Evolutionary conservation across 2,113 vertebrate genomes (phyloP).

Genomic region (Stictonetta naevosa): DNA sequence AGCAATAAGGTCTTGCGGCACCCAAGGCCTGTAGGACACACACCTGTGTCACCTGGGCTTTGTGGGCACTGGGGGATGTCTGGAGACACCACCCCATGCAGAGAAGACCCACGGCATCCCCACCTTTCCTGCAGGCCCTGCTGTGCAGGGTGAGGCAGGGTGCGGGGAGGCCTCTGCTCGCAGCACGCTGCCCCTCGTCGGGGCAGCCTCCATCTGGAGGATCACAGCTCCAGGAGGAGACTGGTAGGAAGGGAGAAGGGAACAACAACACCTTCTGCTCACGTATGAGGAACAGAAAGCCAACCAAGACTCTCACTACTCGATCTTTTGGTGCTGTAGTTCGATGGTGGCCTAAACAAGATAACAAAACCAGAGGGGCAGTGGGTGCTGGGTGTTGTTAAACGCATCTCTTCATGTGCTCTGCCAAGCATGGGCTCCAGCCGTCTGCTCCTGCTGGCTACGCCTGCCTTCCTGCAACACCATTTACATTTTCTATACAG

Average conservation of each 20-base stretch:
- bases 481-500: constrained; percentile 64
- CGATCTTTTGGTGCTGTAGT: not conserved
- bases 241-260: not conserved
- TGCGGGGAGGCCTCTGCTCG: too few species aligned
- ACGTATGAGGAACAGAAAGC: not conserved
- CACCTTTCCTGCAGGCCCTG: not conserved
- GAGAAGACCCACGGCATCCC: not conserved
- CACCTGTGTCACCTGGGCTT: not conserved
- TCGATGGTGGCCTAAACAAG: not conserved
- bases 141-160: not conserved
- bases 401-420: constrained; percentile 23
- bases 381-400: constrained; percentile 18
- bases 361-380: not conserved
- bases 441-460: not conserved
- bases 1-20: too few species aligned
- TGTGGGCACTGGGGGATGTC: not conserved
- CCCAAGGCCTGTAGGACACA: too few species aligned
- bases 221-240: not conserved
- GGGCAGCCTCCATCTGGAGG: too few species aligned
- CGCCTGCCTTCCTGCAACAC: not conserved
- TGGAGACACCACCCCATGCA: not conserved
- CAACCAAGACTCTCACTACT: not conserved
- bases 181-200: too few species aligned
- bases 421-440: not conserved
- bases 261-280: not conserved